These are phyloP conservation scores for Pituophis catenifer DNA, from an alignment of 2,113 vertebrate species.

Conservation along the genomic window DNA sequence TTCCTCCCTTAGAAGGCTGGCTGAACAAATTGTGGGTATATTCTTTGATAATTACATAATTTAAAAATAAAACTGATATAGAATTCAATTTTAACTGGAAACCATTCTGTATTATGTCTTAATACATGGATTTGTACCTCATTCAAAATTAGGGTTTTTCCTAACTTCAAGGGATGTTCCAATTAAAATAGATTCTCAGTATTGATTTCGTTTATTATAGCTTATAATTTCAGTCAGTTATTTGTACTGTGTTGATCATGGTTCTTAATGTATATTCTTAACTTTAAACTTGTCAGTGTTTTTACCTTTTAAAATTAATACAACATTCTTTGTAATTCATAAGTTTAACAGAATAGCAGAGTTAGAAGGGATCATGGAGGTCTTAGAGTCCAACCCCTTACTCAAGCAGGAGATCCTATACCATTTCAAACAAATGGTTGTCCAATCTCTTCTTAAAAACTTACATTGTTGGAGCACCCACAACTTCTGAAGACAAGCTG, in stretches of 20 bases:
- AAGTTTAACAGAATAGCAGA: background rate
- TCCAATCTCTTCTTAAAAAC: background rate
- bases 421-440: background rate
- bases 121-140: background rate
- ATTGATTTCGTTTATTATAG: background rate
- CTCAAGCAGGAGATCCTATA: background rate
- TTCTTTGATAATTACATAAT: background rate
- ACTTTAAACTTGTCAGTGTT: background rate
- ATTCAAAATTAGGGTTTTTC: background rate
- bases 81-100: background rate
- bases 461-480: background rate
- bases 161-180: background rate
- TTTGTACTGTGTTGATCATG: background rate
- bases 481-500: background rate
- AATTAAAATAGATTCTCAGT: background rate
- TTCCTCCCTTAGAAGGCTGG: background rate
- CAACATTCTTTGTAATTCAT: background rate
- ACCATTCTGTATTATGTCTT: background rate
- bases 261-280: background rate
- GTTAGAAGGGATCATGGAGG: background rate
- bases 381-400: background rate
- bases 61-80: background rate
- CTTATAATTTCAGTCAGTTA: background rate
- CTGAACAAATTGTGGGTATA: background rate
- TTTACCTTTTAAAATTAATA: background rate